Evolutionary conservation across 2,888 invertebrate species (phyloP).

Genomic region (Anoncus sp.): DNA sequence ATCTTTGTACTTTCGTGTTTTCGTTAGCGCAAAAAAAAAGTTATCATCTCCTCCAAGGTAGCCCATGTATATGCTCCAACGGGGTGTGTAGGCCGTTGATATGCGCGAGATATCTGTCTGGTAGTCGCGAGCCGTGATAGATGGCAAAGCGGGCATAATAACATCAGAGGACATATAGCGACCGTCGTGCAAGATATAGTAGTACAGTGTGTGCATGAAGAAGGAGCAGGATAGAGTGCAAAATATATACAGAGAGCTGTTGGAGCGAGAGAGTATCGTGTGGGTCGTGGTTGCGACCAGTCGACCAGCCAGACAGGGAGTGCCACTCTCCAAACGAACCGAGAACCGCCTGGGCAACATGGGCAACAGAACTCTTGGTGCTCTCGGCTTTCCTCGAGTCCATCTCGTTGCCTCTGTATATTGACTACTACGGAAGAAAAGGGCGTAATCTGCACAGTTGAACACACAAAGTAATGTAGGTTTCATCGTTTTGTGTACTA

Average conservation of each 20-base stretch:
- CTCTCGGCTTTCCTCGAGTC: conserved; percentile 19
- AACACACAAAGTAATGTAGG: neutral
- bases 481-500: neutral
- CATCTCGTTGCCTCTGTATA: conserved; percentile 36
- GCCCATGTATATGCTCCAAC: conserved; percentile 24
- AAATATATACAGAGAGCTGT: conserved; percentile 23
- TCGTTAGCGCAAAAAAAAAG: neutral
- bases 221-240: conserved; percentile 44
- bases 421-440: neutral
- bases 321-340: conserved; percentile 76
- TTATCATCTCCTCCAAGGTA: neutral
- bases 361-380: conserved; percentile 50
- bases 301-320: conserved; percentile 79
- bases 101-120: conserved; percentile 79
- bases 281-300: conserved; percentile 74
- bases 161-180: conserved; percentile 69
- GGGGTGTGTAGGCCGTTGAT: conserved; percentile 53
- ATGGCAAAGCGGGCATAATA: conserved; percentile 78
- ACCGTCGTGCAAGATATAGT: conserved; percentile 61
- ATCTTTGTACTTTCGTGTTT: neutral
- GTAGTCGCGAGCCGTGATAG: conserved; percentile 76
- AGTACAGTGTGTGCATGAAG: conserved; percentile 13
- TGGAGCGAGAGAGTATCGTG: conserved; percentile 72
- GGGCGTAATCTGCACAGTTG: neutral
- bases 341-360: conserved; percentile 57